Conservation (phyloP, 2,888 invertebrate genomes). For the Parochlus steinenii region DNA sequence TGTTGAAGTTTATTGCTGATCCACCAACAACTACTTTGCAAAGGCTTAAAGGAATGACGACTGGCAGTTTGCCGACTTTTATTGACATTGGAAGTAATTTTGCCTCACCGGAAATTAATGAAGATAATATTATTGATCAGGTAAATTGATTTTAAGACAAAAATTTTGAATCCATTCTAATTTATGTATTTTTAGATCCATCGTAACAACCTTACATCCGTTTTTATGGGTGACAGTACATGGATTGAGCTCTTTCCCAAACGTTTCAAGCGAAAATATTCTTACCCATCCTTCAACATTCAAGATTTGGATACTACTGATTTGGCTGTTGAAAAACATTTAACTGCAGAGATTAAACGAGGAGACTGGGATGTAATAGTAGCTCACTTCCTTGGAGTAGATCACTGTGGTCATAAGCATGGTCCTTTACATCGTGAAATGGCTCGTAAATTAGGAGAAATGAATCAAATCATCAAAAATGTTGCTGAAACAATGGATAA, state of each 20-base stretch:
- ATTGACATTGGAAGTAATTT: conserved; percentile 94
- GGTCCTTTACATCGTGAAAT: conserved; percentile 88
- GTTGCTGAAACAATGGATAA: conserved; percentile 44
- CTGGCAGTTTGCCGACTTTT: conserved; percentile 94
- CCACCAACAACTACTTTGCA: conserved; percentile 98
- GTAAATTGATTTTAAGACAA: too few species aligned
- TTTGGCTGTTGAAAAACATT: conserved; percentile 21
- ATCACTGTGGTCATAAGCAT: conserved; percentile 94
- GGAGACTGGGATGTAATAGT: conserved; percentile 78
- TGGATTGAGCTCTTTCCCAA: conserved; percentile 77
- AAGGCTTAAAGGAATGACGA: conserved; percentile 80
- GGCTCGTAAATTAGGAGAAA: conserved; percentile 76
- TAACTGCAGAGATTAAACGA: conserved; percentile 32
- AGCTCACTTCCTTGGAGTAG: conserved; percentile 90
- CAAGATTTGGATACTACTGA: conserved; percentile 92
- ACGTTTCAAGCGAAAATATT: conserved; percentile 59
- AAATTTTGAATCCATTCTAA: too few species aligned
- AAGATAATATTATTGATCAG: conserved; percentile 89
- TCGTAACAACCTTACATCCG: conserved; percentile 36
- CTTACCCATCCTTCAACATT: conserved; percentile 90
- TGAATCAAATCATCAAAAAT: conserved; percentile 61
- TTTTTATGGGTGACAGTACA: conserved; percentile 92
- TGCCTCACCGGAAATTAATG: conserved; percentile 72
- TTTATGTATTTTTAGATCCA: too few species aligned
- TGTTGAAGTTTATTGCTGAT: conserved; percentile 83